Conservation (phyloP, 2,888 invertebrate genomes). For the Microplitis deprimator region DNA sequence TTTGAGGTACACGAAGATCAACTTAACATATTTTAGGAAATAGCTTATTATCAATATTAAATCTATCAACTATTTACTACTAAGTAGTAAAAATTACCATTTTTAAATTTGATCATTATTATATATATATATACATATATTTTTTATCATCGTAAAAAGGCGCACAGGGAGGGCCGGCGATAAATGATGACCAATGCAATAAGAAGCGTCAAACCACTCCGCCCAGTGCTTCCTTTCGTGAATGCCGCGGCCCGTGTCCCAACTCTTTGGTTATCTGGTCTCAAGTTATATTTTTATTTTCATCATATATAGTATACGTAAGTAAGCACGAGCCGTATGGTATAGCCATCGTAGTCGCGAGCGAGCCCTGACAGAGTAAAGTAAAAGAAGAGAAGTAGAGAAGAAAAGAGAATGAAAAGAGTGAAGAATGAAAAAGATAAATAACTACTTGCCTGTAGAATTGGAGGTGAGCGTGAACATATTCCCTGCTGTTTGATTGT, state of each 20-base stretch:
- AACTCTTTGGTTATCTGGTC: slow-evolving; percentile 8
- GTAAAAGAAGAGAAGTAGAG: slow-evolving; percentile 1
- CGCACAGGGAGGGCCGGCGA: background rate
- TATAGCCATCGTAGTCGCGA: background rate
- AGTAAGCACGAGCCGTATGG: background rate
- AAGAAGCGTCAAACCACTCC: background rate
- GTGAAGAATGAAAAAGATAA: slow-evolving; percentile 12
- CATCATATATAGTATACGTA: slow-evolving; percentile 3
- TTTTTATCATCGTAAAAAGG: background rate
- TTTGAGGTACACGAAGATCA: background rate
- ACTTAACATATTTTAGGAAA: background rate
- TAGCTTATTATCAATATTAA: background rate
- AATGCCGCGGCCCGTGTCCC: slow-evolving; percentile 9
- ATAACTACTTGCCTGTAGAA: slow-evolving; percentile 63
- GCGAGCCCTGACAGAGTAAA: slow-evolving; percentile 4
- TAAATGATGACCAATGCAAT: background rate
- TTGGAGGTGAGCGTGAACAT: slow-evolving; percentile 68
- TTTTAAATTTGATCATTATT: background rate
- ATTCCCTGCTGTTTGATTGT: slow-evolving; percentile 68
- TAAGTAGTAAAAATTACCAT: background rate
- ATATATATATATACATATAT: background rate
- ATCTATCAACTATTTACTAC: background rate
- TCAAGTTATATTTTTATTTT: slow-evolving; percentile 1
- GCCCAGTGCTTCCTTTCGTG: slow-evolving; percentile 9
- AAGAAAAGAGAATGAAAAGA: background rate